Percentiles rank a stretch among this genome's conserved stretches.
Evolutionary conservation across 1,140 invertebrate species (phyloP).

Genomic region (Bombus confusus): DNA sequence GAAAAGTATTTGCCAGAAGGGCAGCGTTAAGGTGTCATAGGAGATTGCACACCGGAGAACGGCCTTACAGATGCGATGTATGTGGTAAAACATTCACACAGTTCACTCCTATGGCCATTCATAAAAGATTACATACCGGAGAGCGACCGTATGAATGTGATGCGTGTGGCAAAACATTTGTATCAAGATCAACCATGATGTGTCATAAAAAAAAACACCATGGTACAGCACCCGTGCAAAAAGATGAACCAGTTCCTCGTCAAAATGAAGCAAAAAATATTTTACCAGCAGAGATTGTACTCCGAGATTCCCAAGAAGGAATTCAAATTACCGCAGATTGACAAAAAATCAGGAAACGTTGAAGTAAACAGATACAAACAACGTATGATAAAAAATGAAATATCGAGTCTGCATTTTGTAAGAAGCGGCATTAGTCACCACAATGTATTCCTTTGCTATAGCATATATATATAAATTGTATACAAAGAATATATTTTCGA

Average conservation of each 20-base stretch:
- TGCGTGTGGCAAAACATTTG: constrained; percentile 85
- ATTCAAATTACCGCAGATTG: constrained; percentile 65
- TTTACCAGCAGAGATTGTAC: constrained; percentile 55
- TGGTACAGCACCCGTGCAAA: constrained; percentile 19
- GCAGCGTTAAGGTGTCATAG: constrained; percentile 88
- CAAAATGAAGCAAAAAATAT: constrained; percentile 51
- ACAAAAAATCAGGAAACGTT: constrained; percentile 17
- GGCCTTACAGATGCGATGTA: constrained; percentile 85
- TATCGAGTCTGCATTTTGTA: constrained; percentile 55
- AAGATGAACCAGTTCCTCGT: constrained; percentile 74
- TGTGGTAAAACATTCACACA: constrained; percentile 86
- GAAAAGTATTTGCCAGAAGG: constrained; percentile 87
- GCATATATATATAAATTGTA: constrained; percentile 56
- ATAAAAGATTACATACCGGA: constrained; percentile 88
- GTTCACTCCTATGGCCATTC: constrained; percentile 86
- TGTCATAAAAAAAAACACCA: constrained; percentile 84
- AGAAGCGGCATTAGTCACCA: constrained; percentile 56
- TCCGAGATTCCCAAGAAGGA: constrained; percentile 56
- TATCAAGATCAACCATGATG: constrained; percentile 85
- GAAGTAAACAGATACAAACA: constrained; percentile 1
- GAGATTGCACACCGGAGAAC: constrained; percentile 88
- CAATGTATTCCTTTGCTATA: constrained; percentile 57
- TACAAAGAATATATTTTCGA: constrained; percentile 68
- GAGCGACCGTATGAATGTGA: constrained; percentile 92
- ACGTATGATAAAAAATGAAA: constrained; percentile 21